phyloP scores from a whole-genome alignment of 2,888 invertebrate species.

The Catotricha subobsoleta region DNA sequence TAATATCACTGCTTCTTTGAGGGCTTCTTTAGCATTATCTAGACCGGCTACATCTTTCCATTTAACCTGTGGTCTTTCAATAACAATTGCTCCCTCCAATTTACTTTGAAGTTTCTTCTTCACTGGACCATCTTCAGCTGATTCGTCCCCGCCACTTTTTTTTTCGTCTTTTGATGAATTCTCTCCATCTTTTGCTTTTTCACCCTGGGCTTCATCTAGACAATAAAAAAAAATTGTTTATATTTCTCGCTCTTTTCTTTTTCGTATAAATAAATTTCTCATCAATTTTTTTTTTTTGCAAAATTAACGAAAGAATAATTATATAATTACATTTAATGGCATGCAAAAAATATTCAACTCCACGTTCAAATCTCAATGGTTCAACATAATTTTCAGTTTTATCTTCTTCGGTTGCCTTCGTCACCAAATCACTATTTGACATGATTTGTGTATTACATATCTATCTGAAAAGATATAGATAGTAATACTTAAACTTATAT shows the following conservation, averaged over 20 bases:
- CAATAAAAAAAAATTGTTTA: constrained; percentile 7
- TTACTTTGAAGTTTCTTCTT: constrained; percentile 89
- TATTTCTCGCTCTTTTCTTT: neutral
- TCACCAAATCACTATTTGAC: constrained; percentile 81
- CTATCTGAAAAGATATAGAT: too few species aligned
- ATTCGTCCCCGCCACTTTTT: constrained; percentile 47
- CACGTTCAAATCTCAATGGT: constrained; percentile 85
- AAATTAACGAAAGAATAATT: too few species aligned
- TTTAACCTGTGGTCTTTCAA: constrained; percentile 91
- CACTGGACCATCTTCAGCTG: constrained; percentile 83
- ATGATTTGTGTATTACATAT: constrained; percentile 27
- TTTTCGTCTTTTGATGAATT: constrained; percentile 35
- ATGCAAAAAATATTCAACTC: constrained; percentile 96
- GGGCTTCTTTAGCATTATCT: constrained; percentile 90
- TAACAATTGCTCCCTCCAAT: constrained; percentile 86
- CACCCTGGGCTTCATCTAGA: constrained; percentile 88
- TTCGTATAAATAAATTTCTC: neutral
- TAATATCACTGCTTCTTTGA: constrained; percentile 97
- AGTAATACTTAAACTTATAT: too few species aligned
- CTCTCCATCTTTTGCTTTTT: constrained; percentile 85
- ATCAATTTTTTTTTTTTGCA: too few species aligned
- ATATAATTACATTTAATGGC: constrained; percentile 82
- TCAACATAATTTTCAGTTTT: constrained; percentile 95
- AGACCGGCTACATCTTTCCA: constrained; percentile 98
- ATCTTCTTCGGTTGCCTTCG: constrained; percentile 97